Conservation (phyloP, 1,140 invertebrate genomes). For the Drosophila sechellia region DNA sequence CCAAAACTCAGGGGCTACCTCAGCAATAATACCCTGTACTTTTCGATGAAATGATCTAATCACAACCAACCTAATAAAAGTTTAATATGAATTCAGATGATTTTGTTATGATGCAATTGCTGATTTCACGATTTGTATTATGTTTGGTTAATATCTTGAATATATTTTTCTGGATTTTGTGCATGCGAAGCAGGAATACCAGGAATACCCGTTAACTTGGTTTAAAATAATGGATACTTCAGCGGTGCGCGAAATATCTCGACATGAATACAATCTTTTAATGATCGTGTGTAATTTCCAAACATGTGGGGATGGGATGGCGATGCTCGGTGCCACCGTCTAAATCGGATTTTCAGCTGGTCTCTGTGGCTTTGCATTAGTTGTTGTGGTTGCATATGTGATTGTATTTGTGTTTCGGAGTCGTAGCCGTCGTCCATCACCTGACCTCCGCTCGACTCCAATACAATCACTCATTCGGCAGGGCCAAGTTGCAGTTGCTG, state of each 20-base stretch:
- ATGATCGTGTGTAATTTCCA: conserved; percentile 82
- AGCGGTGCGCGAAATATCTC: conserved; percentile 65
- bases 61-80: too few species aligned
- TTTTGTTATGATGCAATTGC: not conserved
- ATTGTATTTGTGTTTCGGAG: conserved; percentile 13
- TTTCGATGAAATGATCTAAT: not conserved
- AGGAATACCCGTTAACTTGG: not conserved
- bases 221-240: not conserved
- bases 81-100: too few species aligned
- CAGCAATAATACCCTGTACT: conserved; percentile 7
- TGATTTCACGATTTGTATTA: too few species aligned
- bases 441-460: conserved; percentile 68
- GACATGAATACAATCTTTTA: conserved; percentile 82
- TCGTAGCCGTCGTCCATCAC: conserved; percentile 60
- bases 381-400: conserved; percentile 12
- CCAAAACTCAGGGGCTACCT: too few species aligned
- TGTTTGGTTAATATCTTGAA: too few species aligned
- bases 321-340: conserved; percentile 10
- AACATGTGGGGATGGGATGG: conserved; percentile 62
- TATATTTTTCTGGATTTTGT: too few species aligned
- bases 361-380: conserved; percentile 10
- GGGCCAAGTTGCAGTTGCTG: conserved; percentile 6
- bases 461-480: conserved; percentile 68
- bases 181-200: too few species aligned
- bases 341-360: conserved; percentile 11